Conservation (phyloP, 2,888 invertebrate genomes). For the Pseudoips prasinana region DNA sequence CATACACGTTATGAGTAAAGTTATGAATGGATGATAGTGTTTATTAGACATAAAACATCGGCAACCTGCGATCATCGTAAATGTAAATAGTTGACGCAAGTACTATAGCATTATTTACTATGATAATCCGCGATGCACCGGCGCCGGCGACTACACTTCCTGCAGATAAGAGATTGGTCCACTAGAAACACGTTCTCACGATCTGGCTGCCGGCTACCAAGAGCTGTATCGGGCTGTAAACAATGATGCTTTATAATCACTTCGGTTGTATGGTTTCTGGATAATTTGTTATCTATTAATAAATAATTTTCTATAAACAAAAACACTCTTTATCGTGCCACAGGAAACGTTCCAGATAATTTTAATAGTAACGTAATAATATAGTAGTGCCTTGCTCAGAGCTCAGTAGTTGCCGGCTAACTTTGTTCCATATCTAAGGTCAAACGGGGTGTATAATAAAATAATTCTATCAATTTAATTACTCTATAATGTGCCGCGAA, state of each 20-base stretch:
- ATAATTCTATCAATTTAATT: constrained; percentile 48
- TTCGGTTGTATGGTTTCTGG: too few species aligned
- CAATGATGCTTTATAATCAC: constrained; percentile 1
- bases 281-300: constrained; percentile 37
- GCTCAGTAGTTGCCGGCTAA: constrained; percentile 36
- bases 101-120: constrained; percentile 50
- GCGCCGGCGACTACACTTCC: constrained; percentile 66
- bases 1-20: constrained; percentile 9
- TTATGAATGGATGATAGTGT: too few species aligned
- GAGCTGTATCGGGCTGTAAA: constrained; percentile 9
- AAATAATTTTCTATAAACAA: constrained; percentile 43
- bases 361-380: constrained; percentile 43
- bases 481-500: constrained; percentile 38
- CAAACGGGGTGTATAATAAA: constrained; percentile 33
- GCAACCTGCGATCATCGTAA: constrained; percentile 5
- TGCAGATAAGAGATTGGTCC: constrained; percentile 70
- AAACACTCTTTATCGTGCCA: constrained; percentile 43
- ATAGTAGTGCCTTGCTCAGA: too few species aligned
- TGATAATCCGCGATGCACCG: constrained; percentile 58
- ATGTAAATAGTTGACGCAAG: constrained; percentile 42
- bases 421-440: constrained; percentile 55
- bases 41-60: too few species aligned
- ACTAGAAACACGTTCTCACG: constrained; percentile 56
- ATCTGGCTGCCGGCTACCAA: constrained; percentile 27
- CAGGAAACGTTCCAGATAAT: constrained; percentile 54